Evolutionary conservation across 2,797 vertebrate species (phyloP), one percentile per base, ranked within the genome.

Genomic region (Phalloptychus januarius): DNA sequence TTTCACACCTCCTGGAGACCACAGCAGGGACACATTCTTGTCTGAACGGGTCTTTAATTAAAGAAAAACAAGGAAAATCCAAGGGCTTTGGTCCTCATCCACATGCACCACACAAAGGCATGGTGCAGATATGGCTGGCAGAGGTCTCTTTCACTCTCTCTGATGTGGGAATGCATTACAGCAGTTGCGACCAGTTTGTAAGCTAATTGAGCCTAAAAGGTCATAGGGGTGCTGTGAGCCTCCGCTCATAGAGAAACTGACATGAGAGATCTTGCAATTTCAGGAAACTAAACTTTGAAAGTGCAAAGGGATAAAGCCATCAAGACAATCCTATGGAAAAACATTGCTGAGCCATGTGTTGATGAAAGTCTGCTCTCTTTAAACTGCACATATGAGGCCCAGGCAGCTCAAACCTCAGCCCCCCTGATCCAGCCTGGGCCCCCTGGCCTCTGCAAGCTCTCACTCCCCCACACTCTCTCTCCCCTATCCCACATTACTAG

Each of bases 11-110:
- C 77, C 88, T 71, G 79, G 86, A 91, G 90, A 89, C 90, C 91
- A 87, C 89, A 91, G 89, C 92, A 89, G 92, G 92, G 94, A 95
- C 93, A 93, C 92, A 96, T 95, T 95, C 93, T 91, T 94, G 89
- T 89, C 93, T 84, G 90, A 93, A 91, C 88, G 90, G 90, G 87
- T 94, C 87, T 89, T 94, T 96, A 96, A 96, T 96, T 95, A 96
- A 96, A 96, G 91, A 94, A 93, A 94, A 96, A 96, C 94, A 96
- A 77, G 84, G 91, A 91, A 91, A 95, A 95, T 95, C 94, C 94
- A 54, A 78, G 91, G 91, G 92, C 90, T 95, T 94, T 89, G 85
- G 88, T 86, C 40, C 90, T 88, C 88, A 42, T 82, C 80, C 74
- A 79, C 74, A 79, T 25, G 46, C 72, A 85, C 77, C 82, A 81